phyloP scores from a whole-genome alignment of 2,113 vertebrate genomes.

The Oostethus manadensis region DNA sequence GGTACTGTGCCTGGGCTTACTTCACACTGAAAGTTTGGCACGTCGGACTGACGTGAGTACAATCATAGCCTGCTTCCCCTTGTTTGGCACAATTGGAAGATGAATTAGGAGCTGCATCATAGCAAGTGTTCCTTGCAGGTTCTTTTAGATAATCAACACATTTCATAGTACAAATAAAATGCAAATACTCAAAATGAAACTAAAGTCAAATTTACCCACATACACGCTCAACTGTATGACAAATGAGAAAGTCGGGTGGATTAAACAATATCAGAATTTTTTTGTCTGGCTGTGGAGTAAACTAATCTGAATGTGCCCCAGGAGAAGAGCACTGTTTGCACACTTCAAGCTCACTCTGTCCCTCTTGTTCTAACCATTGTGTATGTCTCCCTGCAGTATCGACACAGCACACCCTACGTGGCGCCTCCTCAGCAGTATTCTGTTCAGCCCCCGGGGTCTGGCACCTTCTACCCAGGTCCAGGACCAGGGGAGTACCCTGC shows the following conservation, averaged over 20 bases:
- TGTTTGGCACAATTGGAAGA: too few relatives aligned
- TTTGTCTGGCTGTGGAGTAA: background rate
- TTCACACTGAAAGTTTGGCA: too few relatives aligned
- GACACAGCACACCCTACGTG: conserved; percentile 87
- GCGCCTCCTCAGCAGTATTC: conserved; percentile 93
- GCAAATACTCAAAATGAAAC: too few relatives aligned
- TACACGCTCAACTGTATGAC: too few relatives aligned
- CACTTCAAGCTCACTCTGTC: background rate
- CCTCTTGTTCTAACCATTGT: background rate
- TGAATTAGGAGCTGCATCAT: too few relatives aligned
- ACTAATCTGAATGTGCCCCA: background rate
- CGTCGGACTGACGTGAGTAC: too few relatives aligned
- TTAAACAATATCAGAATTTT: background rate
- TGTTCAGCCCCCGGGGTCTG: conserved; percentile 87
- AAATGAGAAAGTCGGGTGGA: background rate
- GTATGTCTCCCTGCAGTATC: conserved; percentile 75
- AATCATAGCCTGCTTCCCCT: too few relatives aligned
- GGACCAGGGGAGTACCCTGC: conserved; percentile 90
- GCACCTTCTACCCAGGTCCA: conserved; percentile 91
- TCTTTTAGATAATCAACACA: too few relatives aligned
- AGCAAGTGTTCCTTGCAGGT: too few relatives aligned
- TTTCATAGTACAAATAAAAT: too few relatives aligned
- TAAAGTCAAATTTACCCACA: too few relatives aligned
- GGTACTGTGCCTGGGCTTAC: too few relatives aligned
- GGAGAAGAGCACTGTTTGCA: background rate